Conservation (phyloP, 2,113 vertebrate species). For the Hemiscyllium ocellatum region DNA sequence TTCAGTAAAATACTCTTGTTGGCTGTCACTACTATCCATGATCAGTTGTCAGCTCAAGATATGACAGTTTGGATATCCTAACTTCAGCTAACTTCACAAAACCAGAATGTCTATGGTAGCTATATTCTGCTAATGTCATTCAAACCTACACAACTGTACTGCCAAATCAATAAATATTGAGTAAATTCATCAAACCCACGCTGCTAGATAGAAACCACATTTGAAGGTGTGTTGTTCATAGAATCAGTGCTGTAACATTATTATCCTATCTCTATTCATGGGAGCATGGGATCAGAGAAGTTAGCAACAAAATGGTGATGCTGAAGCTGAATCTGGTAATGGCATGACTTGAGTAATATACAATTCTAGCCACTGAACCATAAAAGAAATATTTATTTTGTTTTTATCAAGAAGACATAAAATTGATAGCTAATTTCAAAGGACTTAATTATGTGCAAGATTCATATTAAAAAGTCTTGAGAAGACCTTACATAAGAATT, state of each 20-base stretch:
- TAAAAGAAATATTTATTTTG: not conserved
- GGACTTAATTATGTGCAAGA: not conserved
- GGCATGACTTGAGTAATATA: not conserved
- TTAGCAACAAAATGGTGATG: not conserved
- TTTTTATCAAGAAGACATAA: not conserved
- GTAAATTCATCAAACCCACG: not conserved
- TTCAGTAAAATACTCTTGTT: not conserved
- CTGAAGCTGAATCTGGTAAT: not conserved
- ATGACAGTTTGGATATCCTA: not conserved
- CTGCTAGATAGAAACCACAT: not conserved
- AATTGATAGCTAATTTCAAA: not conserved
- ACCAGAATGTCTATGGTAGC: not conserved
- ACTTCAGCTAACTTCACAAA: not conserved
- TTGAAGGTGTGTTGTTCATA: not conserved
- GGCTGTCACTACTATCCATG: not conserved
- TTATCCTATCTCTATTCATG: not conserved
- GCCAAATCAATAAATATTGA: not conserved
- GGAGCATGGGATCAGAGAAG: not conserved
- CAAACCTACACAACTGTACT: not conserved
- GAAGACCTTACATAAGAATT: not conserved
- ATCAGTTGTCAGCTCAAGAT: not conserved
- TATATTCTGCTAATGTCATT: not conserved
- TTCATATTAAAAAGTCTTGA: not conserved
- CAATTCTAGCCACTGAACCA: not conserved
- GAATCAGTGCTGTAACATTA: not conserved